A percentile compares a stretch with the other conserved stretches of the same genome.
These are phyloP conservation scores for Camponotus fellah DNA, from an alignment of 2,888 invertebrate genomes.

Conservation along the genomic window DNA sequence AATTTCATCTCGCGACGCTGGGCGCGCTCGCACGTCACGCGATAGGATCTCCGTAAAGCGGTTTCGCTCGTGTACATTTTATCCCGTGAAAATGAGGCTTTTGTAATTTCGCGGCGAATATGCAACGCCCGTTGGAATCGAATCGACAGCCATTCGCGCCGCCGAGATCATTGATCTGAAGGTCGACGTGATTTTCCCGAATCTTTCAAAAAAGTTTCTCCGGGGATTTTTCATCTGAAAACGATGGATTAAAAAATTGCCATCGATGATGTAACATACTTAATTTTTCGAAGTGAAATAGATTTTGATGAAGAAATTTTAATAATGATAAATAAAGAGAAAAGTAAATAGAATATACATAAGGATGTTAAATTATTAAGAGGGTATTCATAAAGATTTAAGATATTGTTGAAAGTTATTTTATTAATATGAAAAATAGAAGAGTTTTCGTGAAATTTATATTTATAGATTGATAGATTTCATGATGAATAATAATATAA, in stretches of 20 bases:
- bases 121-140: constrained; percentile 36
- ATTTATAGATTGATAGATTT: too few species aligned
- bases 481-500: too few species aligned
- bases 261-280: too few species aligned
- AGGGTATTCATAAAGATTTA: too few species aligned
- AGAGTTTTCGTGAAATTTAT: too few species aligned
- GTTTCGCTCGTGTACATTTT: constrained; percentile 46
- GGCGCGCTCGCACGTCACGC: constrained; percentile 44
- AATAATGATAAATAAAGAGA: too few species aligned
- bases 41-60: constrained; percentile 47
- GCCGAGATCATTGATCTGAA: background rate
- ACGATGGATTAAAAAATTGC: background rate
- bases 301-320: too few species aligned
- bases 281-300: too few species aligned
- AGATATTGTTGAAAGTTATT: too few species aligned
- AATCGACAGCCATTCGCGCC: background rate
- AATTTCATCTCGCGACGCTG: constrained; percentile 45
- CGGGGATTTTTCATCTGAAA: background rate
- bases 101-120: constrained; percentile 42
- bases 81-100: constrained; percentile 39
- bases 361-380: too few species aligned
- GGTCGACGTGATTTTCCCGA: background rate
- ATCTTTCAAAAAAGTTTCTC: background rate
- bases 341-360: too few species aligned
- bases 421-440: too few species aligned